Evolutionary conservation across 2,113 vertebrate species (phyloP).

Genomic region (Ahaetulla prasina): DNA sequence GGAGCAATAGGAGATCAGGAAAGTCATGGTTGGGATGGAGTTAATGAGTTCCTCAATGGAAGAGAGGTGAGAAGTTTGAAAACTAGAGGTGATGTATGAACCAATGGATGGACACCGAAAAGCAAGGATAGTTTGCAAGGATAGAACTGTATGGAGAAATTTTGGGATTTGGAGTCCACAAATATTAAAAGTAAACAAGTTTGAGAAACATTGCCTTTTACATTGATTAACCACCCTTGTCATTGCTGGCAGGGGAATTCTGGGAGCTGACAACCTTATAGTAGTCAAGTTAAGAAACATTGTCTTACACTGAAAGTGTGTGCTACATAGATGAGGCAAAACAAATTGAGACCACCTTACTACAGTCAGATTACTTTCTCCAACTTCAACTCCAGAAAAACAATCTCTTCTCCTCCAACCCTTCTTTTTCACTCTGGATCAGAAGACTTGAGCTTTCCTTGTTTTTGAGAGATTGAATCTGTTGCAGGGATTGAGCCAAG

Average conservation of each 20-base stretch:
- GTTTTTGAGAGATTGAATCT: neutral
- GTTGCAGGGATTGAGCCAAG: neutral
- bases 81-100: neutral
- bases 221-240: neutral
- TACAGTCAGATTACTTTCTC: neutral
- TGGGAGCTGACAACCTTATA: neutral
- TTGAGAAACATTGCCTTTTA: neutral
- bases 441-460: neutral
- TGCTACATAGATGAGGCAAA: neutral
- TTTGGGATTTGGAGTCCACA: neutral
- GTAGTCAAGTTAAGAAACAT: neutral
- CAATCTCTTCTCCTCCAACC: neutral
- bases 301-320: neutral
- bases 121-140: neutral
- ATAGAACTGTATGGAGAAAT: neutral
- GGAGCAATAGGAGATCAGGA: neutral
- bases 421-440: neutral
- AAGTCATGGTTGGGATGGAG: neutral
- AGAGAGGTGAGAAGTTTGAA: neutral
- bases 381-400: neutral
- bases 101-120: neutral
- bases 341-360: neutral
- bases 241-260: neutral
- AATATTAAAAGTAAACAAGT: neutral
- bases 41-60: neutral